phyloP scores from a whole-genome alignment of 2,113 vertebrate genomes.

The Brienomyrus longianalis region DNA sequence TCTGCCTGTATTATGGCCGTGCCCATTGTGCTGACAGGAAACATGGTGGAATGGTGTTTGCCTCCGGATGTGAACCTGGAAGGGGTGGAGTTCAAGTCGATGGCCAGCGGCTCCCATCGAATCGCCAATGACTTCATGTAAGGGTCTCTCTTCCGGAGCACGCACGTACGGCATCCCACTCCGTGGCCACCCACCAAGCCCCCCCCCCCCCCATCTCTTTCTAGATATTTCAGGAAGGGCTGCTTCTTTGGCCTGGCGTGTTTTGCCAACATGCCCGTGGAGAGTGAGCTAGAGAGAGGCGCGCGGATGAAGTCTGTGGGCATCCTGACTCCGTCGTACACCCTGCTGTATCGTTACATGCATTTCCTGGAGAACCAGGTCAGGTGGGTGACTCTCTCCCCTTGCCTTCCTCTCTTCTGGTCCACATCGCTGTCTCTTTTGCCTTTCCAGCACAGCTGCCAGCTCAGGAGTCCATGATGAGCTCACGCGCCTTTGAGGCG shows the following conservation, averaged over 20 bases:
- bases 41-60: constrained; percentile 94
- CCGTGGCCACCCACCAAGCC: not conserved
- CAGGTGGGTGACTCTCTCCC: constrained; percentile 60
- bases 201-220: not conserved
- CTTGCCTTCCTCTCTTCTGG: not conserved
- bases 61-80: constrained; percentile 92
- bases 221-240: constrained; percentile 93
- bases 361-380: constrained; percentile 98
- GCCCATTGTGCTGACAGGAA: constrained; percentile 62
- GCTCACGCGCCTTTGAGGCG: not conserved
- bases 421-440: not conserved
- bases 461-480: not conserved
- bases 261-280: constrained; percentile 97
- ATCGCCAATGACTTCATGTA: constrained; percentile 94
- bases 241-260: constrained; percentile 92
- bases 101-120: constrained; percentile 95
- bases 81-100: constrained; percentile 97
- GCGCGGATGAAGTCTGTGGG: constrained; percentile 97
- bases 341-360: constrained; percentile 93
- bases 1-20: not conserved
- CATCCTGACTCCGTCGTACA: constrained; percentile 91
- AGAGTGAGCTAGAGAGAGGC: constrained; percentile 87
- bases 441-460: no score
- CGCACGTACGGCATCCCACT: not conserved
- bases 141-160: constrained; percentile 38